Conservation (phyloP, 2,888 invertebrate species). For the Cremastinae sp. region DNA sequence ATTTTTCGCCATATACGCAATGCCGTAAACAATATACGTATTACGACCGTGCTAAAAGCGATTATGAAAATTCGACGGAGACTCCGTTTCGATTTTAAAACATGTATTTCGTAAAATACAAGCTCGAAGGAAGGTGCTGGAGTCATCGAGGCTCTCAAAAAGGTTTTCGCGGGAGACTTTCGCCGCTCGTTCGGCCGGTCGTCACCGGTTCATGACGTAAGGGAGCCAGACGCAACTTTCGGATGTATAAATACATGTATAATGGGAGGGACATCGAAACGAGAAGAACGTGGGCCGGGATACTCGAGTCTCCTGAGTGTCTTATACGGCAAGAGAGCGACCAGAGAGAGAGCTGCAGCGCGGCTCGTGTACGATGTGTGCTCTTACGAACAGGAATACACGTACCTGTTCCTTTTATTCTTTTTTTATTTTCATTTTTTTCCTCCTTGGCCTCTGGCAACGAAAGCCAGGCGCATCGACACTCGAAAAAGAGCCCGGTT, state of each 20-base stretch:
- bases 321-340: slow-evolving; percentile 54
- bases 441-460: background rate
- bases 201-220: slow-evolving; percentile 59
- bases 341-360: slow-evolving; percentile 52
- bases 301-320: slow-evolving; percentile 32
- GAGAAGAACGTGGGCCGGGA: slow-evolving; percentile 33
- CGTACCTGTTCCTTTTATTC: slow-evolving; percentile 2
- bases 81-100: too few relatives aligned
- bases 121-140: background rate
- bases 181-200: slow-evolving; percentile 37
- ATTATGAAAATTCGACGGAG: too few relatives aligned
- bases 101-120: background rate
- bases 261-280: slow-evolving; percentile 20
- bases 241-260: slow-evolving; percentile 37
- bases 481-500: slow-evolving; percentile 48
- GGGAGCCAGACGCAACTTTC: slow-evolving; percentile 56
- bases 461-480: slow-evolving; percentile 5
- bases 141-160: slow-evolving; percentile 54
- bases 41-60: too few relatives aligned
- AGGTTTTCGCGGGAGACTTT: slow-evolving; percentile 51
- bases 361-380: slow-evolving; percentile 8
- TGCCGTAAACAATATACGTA: too few relatives aligned
- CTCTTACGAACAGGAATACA: slow-evolving; percentile 29
- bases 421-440: background rate
- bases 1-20: too few relatives aligned